Percentiles rank a stretch among this genome's conserved stretches.
Evolutionary conservation across 1,140 invertebrate genomes (phyloP).

Genomic region (Drosophila lowei): DNA sequence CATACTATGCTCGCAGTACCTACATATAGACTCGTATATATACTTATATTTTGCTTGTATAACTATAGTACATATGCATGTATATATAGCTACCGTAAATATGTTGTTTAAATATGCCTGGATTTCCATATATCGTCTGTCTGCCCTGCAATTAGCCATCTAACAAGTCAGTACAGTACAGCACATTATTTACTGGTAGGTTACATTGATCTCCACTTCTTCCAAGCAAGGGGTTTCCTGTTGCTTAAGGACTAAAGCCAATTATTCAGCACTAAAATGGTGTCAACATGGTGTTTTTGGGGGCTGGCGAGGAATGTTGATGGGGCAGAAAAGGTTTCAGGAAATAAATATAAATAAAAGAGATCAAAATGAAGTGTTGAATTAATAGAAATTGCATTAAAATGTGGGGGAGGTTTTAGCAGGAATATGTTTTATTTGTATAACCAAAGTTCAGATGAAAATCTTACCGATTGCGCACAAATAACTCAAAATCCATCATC

Average conservation of each 20-base stretch:
- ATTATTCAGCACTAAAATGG: constrained; percentile 28
- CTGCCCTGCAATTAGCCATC: constrained; percentile 28
- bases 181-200: constrained; percentile 48
- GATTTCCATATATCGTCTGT: constrained; percentile 23
- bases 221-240: neutral
- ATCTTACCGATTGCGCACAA: neutral
- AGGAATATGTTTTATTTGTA: neutral
- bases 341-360: neutral
- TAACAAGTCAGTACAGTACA: constrained; percentile 41
- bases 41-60: constrained; percentile 61
- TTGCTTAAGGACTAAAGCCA: constrained; percentile 29
- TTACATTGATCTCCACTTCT: constrained; percentile 3
- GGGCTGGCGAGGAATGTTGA: neutral
- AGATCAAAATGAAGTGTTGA: neutral
- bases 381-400: neutral
- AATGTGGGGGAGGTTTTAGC: neutral
- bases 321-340: neutral
- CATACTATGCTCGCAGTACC: constrained; percentile 17
- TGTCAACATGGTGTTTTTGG: constrained; percentile 1
- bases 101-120: constrained; percentile 60
- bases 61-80: constrained; percentile 31
- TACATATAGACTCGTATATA: constrained; percentile 58
- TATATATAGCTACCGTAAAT: constrained; percentile 65
- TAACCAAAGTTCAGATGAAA: neutral
- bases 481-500: neutral